A percentile compares a stretch with the other conserved stretches of the same genome.
Evolutionary conservation across 2,113 vertebrate genomes (phyloP).

Genomic region (Thunnus maccoyii): DNA sequence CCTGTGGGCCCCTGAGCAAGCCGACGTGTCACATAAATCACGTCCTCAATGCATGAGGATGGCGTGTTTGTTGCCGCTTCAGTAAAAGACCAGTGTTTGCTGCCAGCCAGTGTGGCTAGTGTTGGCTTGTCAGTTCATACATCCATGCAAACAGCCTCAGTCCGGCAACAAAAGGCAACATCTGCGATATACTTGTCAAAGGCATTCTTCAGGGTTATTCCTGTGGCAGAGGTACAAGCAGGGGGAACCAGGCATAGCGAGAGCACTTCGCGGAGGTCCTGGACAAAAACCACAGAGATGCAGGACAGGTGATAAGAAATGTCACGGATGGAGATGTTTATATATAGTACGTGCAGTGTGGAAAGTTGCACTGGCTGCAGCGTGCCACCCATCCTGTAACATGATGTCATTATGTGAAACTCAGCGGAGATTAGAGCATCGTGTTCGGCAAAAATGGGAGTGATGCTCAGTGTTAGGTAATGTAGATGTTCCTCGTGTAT

Average conservation of each 20-base stretch:
- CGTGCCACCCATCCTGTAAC: constrained; percentile 24
- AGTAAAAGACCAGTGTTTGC: constrained; percentile 64
- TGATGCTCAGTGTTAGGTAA: not conserved
- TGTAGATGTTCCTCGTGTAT: not conserved
- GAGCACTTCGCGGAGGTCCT: constrained; percentile 76
- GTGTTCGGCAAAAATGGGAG: not conserved
- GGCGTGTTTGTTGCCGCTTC: constrained; percentile 71
- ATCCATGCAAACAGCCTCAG: constrained; percentile 67
- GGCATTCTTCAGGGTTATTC: constrained; percentile 79
- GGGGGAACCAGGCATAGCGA: constrained; percentile 64
- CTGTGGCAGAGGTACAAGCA: constrained; percentile 66
- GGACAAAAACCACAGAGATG: constrained; percentile 74
- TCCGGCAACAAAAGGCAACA: constrained; percentile 78
- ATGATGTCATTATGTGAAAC: constrained; percentile 46
- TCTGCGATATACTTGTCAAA: constrained; percentile 79
- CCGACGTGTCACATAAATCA: constrained; percentile 79
- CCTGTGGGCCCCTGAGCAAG: constrained; percentile 54
- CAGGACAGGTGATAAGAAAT: constrained; percentile 79
- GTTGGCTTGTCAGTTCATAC: constrained; percentile 80
- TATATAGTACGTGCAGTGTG: constrained; percentile 77
- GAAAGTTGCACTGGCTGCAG: constrained; percentile 50
- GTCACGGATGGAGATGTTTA: constrained; percentile 80
- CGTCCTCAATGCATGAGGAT: constrained; percentile 70
- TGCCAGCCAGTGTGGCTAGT: constrained; percentile 68
- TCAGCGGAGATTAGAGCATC: constrained; percentile 31